Conservation (phyloP, 2,113 vertebrate species). For the Indicator maculatus region DNA sequence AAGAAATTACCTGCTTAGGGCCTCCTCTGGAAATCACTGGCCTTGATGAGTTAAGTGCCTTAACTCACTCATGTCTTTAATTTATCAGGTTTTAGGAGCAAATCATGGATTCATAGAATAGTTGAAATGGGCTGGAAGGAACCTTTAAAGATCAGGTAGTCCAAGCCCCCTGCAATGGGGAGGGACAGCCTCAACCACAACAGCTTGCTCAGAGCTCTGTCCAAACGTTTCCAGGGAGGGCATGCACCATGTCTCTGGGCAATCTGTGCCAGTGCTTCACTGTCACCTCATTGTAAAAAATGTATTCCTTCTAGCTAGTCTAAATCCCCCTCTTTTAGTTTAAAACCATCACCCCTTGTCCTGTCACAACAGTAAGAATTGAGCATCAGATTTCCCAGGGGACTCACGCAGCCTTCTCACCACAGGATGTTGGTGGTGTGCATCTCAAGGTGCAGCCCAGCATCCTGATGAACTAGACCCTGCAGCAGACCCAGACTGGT, state of each 20-base stretch:
- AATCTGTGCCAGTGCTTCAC: too few species aligned
- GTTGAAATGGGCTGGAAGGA: too few species aligned
- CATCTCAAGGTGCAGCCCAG: neutral
- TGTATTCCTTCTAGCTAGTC: too few species aligned
- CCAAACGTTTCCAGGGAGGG: too few species aligned
- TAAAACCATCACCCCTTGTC: too few species aligned
- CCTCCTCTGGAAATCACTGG: neutral
- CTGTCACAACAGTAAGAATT: neutral
- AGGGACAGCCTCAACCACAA: too few species aligned
- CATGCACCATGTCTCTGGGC: too few species aligned
- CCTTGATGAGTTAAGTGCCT: neutral
- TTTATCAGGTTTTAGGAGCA: neutral
- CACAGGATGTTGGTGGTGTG: fast-evolving
- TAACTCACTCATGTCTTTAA: neutral
- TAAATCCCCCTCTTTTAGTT: too few species aligned
- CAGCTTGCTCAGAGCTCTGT: too few species aligned
- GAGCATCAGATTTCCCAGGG: neutral
- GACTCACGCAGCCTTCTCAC: neutral
- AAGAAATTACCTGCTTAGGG: neutral
- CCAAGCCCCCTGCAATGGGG: too few species aligned
- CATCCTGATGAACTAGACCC: neutral
- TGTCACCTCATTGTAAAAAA: too few species aligned
- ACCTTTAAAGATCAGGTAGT: too few species aligned
- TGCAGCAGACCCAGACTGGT: neutral
- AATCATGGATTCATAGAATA: neutral